These are phyloP conservation scores for Malacoraja senta DNA, from an alignment of 2,797 vertebrate species.

Conservation along the genomic window DNA sequence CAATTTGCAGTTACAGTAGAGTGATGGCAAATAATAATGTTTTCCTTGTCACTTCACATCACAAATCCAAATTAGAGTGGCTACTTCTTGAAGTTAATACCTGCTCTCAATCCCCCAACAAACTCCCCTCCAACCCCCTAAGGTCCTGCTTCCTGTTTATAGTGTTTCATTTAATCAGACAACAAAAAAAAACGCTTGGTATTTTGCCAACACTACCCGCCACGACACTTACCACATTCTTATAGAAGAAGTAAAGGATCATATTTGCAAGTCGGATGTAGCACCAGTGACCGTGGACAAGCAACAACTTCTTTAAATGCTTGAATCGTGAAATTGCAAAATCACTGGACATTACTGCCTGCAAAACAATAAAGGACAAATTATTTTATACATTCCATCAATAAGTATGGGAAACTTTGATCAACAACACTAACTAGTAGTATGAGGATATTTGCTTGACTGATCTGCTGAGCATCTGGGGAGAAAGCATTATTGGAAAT, in stretches of 20 bases:
- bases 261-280: slow-evolving; percentile 82
- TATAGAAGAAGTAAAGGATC: slow-evolving; percentile 94
- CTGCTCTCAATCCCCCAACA: no score
- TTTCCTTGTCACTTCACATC: background rate
- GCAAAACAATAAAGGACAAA: slow-evolving; percentile 17
- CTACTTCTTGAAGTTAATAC: no score
- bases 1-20: background rate
- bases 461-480: background rate
- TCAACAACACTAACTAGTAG: background rate
- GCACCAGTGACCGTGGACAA: slow-evolving; percentile 93
- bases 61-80: no score
- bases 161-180: background rate
- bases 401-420: background rate
- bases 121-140: no score
- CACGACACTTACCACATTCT: slow-evolving; percentile 77
- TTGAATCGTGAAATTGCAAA: slow-evolving; percentile 85
- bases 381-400: background rate
- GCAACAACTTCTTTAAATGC: slow-evolving; percentile 77
- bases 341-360: slow-evolving; percentile 97
- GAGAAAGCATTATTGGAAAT: background rate
- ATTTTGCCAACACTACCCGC: background rate
- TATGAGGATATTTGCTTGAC: background rate
- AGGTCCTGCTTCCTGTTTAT: no score
- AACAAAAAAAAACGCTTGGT: background rate
- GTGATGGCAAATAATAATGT: background rate